phyloP scores from a whole-genome alignment of 2,113 vertebrate species.

The Myanophis thanlyinensis region DNA sequence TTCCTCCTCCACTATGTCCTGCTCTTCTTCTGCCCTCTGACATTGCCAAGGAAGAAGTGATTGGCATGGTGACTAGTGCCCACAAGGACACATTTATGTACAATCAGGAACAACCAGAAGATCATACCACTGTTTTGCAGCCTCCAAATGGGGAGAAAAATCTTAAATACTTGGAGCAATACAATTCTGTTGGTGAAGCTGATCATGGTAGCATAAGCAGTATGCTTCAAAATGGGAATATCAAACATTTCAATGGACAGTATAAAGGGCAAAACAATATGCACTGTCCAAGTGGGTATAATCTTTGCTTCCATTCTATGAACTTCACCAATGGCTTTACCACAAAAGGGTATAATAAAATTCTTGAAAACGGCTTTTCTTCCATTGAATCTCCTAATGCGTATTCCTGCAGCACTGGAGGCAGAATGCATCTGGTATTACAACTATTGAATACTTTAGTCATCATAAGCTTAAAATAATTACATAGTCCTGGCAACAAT shows the following conservation, averaged over 20 bases:
- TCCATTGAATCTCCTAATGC: slow-evolving; percentile 59
- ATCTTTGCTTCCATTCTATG: slow-evolving; percentile 69
- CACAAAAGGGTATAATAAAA: slow-evolving; percentile 67
- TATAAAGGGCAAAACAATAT: slow-evolving; percentile 74
- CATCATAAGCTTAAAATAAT: not conserved
- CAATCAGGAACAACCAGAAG: slow-evolving; percentile 79
- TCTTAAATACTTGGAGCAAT: slow-evolving; percentile 63
- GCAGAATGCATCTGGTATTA: slow-evolving; percentile 89
- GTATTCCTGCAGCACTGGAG: slow-evolving; percentile 71
- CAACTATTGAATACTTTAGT: slow-evolving; percentile 27
- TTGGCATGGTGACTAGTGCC: slow-evolving; percentile 73
- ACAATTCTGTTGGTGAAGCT: slow-evolving; percentile 71
- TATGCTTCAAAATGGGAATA: slow-evolving; percentile 66
- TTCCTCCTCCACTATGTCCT: slow-evolving; percentile 35
- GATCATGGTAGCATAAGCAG: slow-evolving; percentile 49
- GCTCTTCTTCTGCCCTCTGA: slow-evolving; percentile 71
- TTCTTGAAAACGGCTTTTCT: slow-evolving; percentile 68
- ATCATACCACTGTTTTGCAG: slow-evolving; percentile 58
- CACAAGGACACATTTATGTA: slow-evolving; percentile 82
- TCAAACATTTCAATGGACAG: slow-evolving; percentile 71
- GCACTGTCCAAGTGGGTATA: slow-evolving; percentile 66
- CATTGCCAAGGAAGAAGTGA: slow-evolving; percentile 88
- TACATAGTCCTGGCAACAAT: not conserved
- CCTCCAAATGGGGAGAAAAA: slow-evolving; percentile 60
- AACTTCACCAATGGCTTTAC: slow-evolving; percentile 69